Base-by-base conservation (phyloP, 64 coral and sea anemone genomes). In the Acropora yongei region DNA sequence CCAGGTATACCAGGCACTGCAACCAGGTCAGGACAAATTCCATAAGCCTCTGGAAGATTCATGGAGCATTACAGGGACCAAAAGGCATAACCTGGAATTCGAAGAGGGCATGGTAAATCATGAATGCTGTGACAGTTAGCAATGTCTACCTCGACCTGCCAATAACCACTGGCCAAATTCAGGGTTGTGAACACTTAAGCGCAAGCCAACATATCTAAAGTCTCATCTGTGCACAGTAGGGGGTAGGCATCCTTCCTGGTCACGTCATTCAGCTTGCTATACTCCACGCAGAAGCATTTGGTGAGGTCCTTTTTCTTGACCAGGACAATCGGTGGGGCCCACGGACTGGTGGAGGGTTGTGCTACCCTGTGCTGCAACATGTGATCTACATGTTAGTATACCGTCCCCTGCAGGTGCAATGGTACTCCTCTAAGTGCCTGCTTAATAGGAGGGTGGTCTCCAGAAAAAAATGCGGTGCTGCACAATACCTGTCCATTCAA, bases 381-480 rank as follows among this genome's bases (percentile, higher is more conserved):
- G 20, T 78, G 82, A 10, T 76, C 19, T 1, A 86, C 17, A 42
- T 75, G 72, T 47, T 86, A 13, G 67, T 18, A 44, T 16, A 74
- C 86, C 17, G 48, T 57, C 10, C 67, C 41, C 51, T 55, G 51
- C 18, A 77, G 71, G 50, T 72, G 4, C 55, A 82, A 4, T 30
- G 92, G 92, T 41, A 94, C 41, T 18, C 86, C 19, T 5, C 92
- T 77, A 7, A 69, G 78, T 11, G 47, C 13, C 67, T 94, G 92
- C 61, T 77, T 83, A 8, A 89, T 83, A 0, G 79, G 92, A n/a
- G 6, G 17, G 50, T 20, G 1, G 69, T 77, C 19, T 12, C 92
- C 92, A 0, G 87, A 89, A 8, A 84, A 84, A 68, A 49, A 89
- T 89, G 0, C 16, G n/a, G 78, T 94, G 87, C 49, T 86, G 41